phyloP scores from a whole-genome alignment of 2,797 vertebrate genomes.

The Natrix natrix region DNA sequence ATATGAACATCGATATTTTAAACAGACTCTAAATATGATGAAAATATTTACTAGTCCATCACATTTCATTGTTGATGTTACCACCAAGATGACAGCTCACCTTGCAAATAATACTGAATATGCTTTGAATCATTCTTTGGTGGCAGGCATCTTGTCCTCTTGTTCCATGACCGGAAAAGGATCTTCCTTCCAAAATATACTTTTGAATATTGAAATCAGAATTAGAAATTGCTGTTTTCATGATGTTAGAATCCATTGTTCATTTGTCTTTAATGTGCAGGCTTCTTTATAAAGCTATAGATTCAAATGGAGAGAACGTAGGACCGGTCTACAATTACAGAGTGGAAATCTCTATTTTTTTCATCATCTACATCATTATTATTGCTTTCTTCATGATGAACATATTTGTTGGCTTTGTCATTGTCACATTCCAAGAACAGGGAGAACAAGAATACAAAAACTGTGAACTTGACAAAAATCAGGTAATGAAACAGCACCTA shows the following conservation, averaged over 20 bases:
- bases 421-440: conserved; percentile 99
- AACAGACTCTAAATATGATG: neutral
- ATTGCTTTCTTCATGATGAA: conserved; percentile 99
- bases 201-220: neutral
- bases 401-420: conserved; percentile 99
- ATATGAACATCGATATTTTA: neutral
- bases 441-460: conserved; percentile 99
- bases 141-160: neutral
- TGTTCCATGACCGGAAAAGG: neutral
- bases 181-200: neutral
- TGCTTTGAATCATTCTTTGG: neutral
- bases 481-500: conserved; percentile 74
- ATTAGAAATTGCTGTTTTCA: neutral
- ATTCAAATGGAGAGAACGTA: conserved; percentile 94
- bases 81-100: neutral
- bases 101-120: neutral
- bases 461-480: conserved; percentile 99
- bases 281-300: conserved; percentile 96
- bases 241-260: neutral
- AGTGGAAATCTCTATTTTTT: conserved; percentile 98
- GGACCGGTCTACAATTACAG: conserved; percentile 98
- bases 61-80: neutral
- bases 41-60: neutral
- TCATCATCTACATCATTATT: conserved; percentile 99
- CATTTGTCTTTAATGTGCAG: conserved; percentile 64